A percentile compares a stretch with the other conserved stretches of the same genome.
phyloP scores from a whole-genome alignment of 2,888 invertebrate species.

The Mimumesa dahlbomi region DNA sequence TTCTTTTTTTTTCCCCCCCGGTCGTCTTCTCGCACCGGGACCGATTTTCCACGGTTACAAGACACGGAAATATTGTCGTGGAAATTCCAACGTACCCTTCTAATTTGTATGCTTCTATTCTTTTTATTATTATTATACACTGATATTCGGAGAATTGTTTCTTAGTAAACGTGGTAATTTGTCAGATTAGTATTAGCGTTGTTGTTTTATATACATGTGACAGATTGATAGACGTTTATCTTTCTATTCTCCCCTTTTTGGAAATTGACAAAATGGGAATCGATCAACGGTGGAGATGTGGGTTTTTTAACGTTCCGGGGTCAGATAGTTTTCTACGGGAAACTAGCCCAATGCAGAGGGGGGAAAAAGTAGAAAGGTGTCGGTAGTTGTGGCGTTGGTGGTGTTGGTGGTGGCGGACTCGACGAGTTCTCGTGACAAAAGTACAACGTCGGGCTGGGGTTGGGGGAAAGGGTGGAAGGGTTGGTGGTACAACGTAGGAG shows the following conservation, averaged over 20 bases:
- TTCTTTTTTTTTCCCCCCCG: slow-evolving; percentile 8
- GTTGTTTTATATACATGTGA: too few species aligned
- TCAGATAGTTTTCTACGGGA: slow-evolving; percentile 57
- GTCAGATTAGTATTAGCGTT: too few species aligned
- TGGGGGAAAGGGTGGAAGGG: slow-evolving; percentile 45
- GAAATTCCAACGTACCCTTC: too few species aligned
- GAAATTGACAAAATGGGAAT: too few species aligned
- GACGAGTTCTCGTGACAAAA: slow-evolving; percentile 74
- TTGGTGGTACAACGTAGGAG: slow-evolving; percentile 62
- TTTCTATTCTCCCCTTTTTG: too few species aligned
- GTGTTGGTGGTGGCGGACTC: slow-evolving; percentile 24
- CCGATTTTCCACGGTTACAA: slow-evolving; percentile 15
- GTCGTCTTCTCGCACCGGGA: slow-evolving; percentile 25
- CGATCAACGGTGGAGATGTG: too few species aligned
- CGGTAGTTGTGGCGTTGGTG: slow-evolving; percentile 30
- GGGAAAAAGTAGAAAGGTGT: slow-evolving; percentile 26
- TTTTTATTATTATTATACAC: too few species aligned
- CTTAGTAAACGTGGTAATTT: too few species aligned
- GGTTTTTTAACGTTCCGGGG: too few species aligned
- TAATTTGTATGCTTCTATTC: too few species aligned
- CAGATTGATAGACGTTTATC: too few species aligned
- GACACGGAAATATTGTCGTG: not conserved
- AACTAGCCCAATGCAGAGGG: slow-evolving; percentile 45
- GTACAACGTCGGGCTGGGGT: slow-evolving; percentile 65
- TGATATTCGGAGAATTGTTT: too few species aligned